Evolutionary conservation across 2,888 invertebrate species (phyloP).

Genomic region (Eugnorisma glareosa): DNA sequence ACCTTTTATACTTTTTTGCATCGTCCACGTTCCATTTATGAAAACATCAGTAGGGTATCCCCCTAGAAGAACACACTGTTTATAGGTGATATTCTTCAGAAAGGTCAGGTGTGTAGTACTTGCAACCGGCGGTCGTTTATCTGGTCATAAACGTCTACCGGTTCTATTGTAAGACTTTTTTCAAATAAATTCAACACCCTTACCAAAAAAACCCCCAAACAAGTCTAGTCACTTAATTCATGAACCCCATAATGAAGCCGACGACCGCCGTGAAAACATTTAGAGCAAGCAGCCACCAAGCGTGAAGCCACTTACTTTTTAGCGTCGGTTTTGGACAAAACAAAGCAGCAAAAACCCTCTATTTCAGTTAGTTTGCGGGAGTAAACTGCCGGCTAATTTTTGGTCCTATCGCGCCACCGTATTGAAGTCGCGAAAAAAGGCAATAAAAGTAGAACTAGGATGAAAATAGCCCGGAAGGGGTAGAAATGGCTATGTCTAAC

Average conservation of each 20-base stretch:
- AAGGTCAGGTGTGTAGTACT: too few relatives aligned
- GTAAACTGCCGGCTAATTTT: slow-evolving; percentile 52
- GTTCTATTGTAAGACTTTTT: not conserved
- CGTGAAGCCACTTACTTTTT: slow-evolving; percentile 62
- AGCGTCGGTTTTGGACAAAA: slow-evolving; percentile 47
- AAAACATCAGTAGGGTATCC: too few relatives aligned
- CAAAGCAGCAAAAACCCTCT: slow-evolving; percentile 49
- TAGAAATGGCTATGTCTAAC: slow-evolving; percentile 29
- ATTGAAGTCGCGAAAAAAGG: slow-evolving; percentile 48
- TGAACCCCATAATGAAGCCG: slow-evolving; percentile 47
- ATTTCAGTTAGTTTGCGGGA: slow-evolving; percentile 52
- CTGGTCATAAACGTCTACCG: not conserved
- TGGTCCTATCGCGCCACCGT: slow-evolving; percentile 45
- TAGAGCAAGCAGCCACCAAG: slow-evolving; percentile 33
- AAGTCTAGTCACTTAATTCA: slow-evolving; percentile 42
- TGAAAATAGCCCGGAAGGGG: not conserved
- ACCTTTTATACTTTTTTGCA: too few relatives aligned
- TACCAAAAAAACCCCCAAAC: slow-evolving; percentile 7
- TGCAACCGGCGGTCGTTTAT: too few relatives aligned
- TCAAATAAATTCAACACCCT: not conserved
- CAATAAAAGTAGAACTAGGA: slow-evolving; percentile 41
- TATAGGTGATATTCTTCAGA: too few relatives aligned
- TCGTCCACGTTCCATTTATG: too few relatives aligned
- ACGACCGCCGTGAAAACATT: slow-evolving; percentile 53
- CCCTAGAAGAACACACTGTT: too few relatives aligned